Percentiles rank a stretch among this genome's conserved stretches.
These are phyloP conservation scores for Spea hammondii DNA, from an alignment of 2,797 vertebrate species.

Conservation along the genomic window DNA sequence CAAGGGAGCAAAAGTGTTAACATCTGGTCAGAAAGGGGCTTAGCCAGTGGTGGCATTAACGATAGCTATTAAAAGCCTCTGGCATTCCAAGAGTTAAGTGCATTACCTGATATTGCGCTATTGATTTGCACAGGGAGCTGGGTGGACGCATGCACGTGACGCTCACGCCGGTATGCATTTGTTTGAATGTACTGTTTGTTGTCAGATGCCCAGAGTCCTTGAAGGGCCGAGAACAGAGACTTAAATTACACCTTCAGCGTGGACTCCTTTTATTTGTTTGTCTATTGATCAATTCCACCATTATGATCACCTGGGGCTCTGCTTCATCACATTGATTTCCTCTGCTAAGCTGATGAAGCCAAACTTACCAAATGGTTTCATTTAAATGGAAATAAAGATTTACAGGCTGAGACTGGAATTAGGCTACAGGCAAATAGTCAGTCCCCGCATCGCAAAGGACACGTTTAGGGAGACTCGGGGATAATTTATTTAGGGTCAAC, in stretches of 20 bases:
- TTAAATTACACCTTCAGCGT: constrained; percentile 3
- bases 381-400: constrained; percentile 46
- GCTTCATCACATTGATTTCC: constrained; percentile 40
- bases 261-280: constrained; percentile 17
- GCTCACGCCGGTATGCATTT: too few relatives aligned
- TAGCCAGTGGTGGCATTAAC: too few relatives aligned
- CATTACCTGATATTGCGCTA: too few relatives aligned
- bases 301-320: constrained; percentile 28
- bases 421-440: constrained; percentile 13
- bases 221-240: not conserved
- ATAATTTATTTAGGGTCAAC: constrained; percentile 31
- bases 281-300: constrained; percentile 38
- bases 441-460: not conserved
- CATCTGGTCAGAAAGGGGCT: too few relatives aligned
- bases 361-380: constrained; percentile 32
- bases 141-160: too few relatives aligned
- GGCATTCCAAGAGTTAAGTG: too few relatives aligned
- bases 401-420: constrained; percentile 16
- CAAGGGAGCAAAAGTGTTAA: too few relatives aligned
- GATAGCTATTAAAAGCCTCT: too few relatives aligned
- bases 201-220: not conserved
- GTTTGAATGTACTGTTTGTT: not conserved
- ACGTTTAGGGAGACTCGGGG: not conserved
- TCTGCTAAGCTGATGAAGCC: constrained; percentile 23
- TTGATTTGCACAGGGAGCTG: too few relatives aligned